Evolutionary conservation across 2,797 vertebrate genomes (phyloP).

Genomic region (Danio albolineatus): DNA sequence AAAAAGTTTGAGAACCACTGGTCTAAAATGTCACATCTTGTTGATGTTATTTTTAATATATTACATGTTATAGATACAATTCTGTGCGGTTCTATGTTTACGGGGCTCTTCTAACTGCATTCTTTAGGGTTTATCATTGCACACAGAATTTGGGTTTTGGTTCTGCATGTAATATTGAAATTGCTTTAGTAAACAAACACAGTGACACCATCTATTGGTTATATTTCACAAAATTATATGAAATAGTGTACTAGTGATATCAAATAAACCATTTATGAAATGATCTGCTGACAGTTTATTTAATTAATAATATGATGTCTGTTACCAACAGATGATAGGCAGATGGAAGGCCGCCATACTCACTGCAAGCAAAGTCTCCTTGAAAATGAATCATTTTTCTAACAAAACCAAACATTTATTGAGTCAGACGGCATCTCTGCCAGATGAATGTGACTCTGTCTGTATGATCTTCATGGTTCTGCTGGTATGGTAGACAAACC

Average conservation of each 20-base stretch:
- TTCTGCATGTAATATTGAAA: neutral
- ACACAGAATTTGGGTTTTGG: no score
- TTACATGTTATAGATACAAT: no score
- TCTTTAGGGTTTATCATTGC: no score
- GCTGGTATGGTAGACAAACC: neutral
- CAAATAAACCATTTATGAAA: neutral
- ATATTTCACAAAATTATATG: neutral
- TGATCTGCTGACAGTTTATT: neutral
- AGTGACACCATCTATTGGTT: neutral
- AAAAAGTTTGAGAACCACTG: no score
- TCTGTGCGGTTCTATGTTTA: no score
- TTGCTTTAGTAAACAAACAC: neutral
- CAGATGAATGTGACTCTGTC: constrained; percentile 16
- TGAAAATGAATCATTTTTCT: constrained; percentile 71
- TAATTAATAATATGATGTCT: constrained; percentile 4
- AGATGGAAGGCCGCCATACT: constrained; percentile 56
- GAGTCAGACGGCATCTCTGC: constrained; percentile 48
- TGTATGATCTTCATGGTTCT: neutral
- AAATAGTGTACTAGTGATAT: constrained; percentile 6
- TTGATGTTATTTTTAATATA: no score
- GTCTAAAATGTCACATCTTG: no score
- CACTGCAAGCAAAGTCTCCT: constrained; percentile 62
- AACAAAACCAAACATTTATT: constrained; percentile 54
- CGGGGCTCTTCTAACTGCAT: no score
- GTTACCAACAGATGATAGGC: constrained; percentile 62